Conservation (phyloP, 2,888 invertebrate genomes). For the Chrysotoxum bicinctum region DNA sequence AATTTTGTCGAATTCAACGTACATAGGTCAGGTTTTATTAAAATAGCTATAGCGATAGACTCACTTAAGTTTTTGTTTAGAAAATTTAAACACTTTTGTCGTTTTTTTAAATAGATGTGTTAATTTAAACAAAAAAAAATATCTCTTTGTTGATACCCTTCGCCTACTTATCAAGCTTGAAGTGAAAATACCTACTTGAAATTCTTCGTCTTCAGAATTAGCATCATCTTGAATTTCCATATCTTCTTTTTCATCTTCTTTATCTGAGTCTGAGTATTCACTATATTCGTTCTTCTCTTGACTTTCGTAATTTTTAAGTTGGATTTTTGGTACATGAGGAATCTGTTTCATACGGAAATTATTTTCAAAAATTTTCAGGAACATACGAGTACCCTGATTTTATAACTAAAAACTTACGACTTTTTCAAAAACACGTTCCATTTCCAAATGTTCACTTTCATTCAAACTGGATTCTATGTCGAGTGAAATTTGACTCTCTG, state of each 20-base stretch:
- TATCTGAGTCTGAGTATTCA: slow-evolving; percentile 4
- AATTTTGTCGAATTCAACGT: no score
- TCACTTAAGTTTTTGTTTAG: no score
- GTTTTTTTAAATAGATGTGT: no score
- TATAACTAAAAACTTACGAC: slow-evolving; percentile 23
- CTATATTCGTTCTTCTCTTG: slow-evolving; percentile 14
- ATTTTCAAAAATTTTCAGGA: not conserved
- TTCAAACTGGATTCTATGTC: slow-evolving; percentile 33
- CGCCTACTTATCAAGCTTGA: not conserved
- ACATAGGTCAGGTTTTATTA: no score
- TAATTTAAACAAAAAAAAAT: no score
- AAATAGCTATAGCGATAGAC: no score
- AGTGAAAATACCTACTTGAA: not conserved
- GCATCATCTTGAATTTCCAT: not conserved
- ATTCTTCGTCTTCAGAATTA: not conserved
- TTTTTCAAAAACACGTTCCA: slow-evolving; percentile 29
- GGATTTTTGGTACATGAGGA: slow-evolving; percentile 16
- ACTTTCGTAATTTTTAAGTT: not conserved
- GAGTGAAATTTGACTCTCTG: slow-evolving; percentile 10
- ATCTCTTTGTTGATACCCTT: not conserved
- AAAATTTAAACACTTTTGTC: no score
- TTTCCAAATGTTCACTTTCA: slow-evolving; percentile 37
- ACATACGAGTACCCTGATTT: not conserved
- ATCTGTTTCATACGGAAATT: slow-evolving; percentile 1
- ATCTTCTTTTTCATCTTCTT: not conserved